Percentiles rank a stretch among this genome's conserved stretches.
Evolutionary conservation across 1,140 invertebrate species (phyloP).

Genomic region (Nautilus pompilius): DNA sequence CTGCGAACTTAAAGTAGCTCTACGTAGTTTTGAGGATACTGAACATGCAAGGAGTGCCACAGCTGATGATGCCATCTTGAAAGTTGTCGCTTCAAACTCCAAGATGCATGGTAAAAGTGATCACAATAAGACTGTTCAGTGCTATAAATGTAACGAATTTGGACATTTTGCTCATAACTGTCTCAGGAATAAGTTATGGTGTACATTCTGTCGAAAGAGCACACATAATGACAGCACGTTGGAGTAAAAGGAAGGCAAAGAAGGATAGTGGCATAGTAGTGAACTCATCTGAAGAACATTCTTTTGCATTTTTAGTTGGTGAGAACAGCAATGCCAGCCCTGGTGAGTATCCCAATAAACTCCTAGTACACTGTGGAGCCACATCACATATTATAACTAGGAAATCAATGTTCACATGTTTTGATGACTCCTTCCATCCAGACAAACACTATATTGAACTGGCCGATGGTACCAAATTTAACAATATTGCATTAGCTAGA

Average conservation of each 20-base stretch:
- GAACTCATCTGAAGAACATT: slow-evolving; percentile 1
- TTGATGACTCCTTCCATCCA: slow-evolving; percentile 7
- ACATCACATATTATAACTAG: slow-evolving; percentile 14
- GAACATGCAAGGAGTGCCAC: slow-evolving; percentile 2
- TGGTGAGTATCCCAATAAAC: not conserved
- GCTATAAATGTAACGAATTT: too few relatives aligned
- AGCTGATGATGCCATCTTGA: not conserved
- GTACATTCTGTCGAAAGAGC: too few relatives aligned
- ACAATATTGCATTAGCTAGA: not conserved
- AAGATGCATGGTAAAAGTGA: not conserved
- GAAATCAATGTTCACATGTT: slow-evolving; percentile 8
- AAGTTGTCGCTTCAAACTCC: too few relatives aligned
- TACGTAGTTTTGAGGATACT: slow-evolving; percentile 16
- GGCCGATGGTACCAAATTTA: slow-evolving; percentile 9
- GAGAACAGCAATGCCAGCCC: not conserved
- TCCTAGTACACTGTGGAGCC: too few relatives aligned
- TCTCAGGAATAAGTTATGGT: not conserved
- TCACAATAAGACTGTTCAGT: too few relatives aligned
- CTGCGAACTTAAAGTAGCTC: slow-evolving; percentile 18
- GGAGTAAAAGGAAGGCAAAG: too few relatives aligned
- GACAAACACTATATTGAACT: slow-evolving; percentile 13
- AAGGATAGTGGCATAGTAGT: slow-evolving; percentile 1
- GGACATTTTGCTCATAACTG: too few relatives aligned
- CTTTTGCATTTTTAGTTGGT: not conserved
- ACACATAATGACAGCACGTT: too few relatives aligned